Evolutionary conservation across 2,888 invertebrate genomes (phyloP), one percentile per base, ranked within the genome.

Genomic region (Nemotelus nigrinus): DNA sequence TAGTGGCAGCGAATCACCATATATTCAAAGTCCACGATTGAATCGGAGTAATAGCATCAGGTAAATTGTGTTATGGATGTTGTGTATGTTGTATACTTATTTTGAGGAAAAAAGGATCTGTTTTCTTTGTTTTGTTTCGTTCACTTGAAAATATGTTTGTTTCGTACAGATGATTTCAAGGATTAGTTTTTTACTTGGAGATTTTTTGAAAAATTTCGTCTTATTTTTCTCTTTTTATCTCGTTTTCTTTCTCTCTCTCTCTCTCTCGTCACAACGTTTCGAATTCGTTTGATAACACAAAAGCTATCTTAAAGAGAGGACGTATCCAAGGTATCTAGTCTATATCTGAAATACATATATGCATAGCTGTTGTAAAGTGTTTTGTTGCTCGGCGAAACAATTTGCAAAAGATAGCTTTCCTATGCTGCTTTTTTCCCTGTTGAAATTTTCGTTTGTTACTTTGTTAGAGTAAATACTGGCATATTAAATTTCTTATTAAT

Each of bases 11-110:
- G 87, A 87, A 78, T 86, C 87, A 39, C 84, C 86, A 8, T 87
- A 87, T 79, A 89, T 90, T 83, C 91, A 90, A 84, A 89, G 87
- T 83, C 86, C 90, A 81, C 90, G 95, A 84, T 89, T 96, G 82
- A 95, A 95, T 88, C 90, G 96, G 85, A 96, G 96, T 89, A 96
- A 96, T 89, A 96, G 96, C 86, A 96, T 96, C 88, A 95, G 96
- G 96, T 96, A 88, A 89, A 89, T 88, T 47, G 39, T 25, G 55
- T 55, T 39, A 8, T 68, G 39, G 25, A 25, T 25, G 25, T 25
- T 25, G 25, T 25, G 25, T 25, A 25, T 25, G 25, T 25, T 25
- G 25, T 25, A 25, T 25, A 25, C 25, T 25, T 25, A 25, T 25
- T 10, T 55, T 55, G 55, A 55, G 1, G n/a, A 55, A 55, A 55